Percentiles rank a stretch among this genome's conserved stretches.
Conservation (phyloP, 2,888 invertebrate genomes). For the Cyaniris semiargus region DNA sequence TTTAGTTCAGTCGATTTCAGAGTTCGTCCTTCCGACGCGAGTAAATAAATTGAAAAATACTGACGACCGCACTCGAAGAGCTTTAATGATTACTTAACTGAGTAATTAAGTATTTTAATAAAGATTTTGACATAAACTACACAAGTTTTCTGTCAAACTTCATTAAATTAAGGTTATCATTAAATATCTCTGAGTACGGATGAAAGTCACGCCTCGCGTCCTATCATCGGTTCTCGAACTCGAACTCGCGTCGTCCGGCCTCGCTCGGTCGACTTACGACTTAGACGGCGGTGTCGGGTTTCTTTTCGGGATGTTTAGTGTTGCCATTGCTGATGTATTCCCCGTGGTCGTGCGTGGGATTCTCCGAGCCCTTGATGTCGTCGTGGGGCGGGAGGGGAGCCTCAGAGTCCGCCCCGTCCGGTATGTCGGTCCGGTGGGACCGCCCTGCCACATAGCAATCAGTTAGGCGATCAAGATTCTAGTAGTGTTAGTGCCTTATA, state of each 20-base stretch:
- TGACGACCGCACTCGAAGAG: background rate
- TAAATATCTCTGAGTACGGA: too few relatives aligned
- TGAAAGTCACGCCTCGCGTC: background rate
- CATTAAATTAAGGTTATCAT: too few relatives aligned
- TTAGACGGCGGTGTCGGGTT: constrained; percentile 77
- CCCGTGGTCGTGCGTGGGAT: constrained; percentile 81
- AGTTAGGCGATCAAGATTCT: constrained; percentile 75
- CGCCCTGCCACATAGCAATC: constrained; percentile 79
- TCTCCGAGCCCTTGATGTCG: constrained; percentile 80
- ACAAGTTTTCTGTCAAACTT: too few relatives aligned
- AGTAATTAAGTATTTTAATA: too few relatives aligned
- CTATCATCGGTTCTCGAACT: background rate
- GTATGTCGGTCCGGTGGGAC: constrained; percentile 81
- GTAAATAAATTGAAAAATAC: background rate
- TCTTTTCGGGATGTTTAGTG: constrained; percentile 74
- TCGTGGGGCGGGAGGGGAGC: constrained; percentile 81
- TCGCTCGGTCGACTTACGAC: constrained; percentile 42
- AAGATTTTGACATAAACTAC: too few relatives aligned
- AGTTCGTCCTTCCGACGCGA: background rate
- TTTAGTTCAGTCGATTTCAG: constrained; percentile 12
- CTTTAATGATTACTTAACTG: background rate
- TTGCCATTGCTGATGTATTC: constrained; percentile 81
- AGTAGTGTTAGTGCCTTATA: constrained; percentile 35
- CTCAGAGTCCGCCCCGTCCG: constrained; percentile 82
- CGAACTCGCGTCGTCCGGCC: background rate